Percentiles rank a stretch among this genome's conserved stretches.
phyloP scores from a whole-genome alignment of 2,113 vertebrate species.

The Rhineura floridana region DNA sequence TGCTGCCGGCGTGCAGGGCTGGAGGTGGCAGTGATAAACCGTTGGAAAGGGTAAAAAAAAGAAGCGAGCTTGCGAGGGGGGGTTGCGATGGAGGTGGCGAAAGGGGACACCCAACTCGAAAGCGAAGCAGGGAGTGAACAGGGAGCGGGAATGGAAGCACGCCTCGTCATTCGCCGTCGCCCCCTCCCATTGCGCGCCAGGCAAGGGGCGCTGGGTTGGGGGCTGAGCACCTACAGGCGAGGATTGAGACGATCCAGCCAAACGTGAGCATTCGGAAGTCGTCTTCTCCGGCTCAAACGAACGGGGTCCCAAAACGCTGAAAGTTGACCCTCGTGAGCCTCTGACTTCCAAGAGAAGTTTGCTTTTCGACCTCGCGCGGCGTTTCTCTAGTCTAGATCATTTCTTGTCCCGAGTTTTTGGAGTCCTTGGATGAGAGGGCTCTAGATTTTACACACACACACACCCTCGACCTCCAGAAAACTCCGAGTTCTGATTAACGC shows the following conservation, averaged over 20 bases:
- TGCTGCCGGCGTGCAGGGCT: conserved; percentile 84
- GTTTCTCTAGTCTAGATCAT: not conserved
- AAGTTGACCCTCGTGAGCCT: not conserved
- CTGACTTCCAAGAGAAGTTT: conserved; percentile 46
- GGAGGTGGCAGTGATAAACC: conserved; percentile 79
- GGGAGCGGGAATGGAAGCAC: conserved; percentile 18
- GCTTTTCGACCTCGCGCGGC: conserved; percentile 42
- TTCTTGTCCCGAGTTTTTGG: not conserved
- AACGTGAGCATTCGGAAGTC: too few species aligned
- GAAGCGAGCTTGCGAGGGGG: not conserved
- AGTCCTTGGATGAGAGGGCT: not conserved
- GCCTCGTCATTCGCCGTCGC: not conserved
- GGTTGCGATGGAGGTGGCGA: conserved; percentile 63
- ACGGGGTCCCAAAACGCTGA: not conserved
- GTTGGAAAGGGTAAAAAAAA: conserved; percentile 72
- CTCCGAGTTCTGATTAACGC: too few species aligned
- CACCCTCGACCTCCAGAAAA: not conserved
- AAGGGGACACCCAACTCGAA: conserved; percentile 70
- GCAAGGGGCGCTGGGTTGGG: not conserved
- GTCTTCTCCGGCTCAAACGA: not conserved
- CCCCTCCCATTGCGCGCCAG: not conserved
- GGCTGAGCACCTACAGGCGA: not conserved
- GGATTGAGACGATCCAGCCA: not conserved
- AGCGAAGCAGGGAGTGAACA: conserved; percentile 60
- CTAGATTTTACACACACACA: not conserved